These are phyloP conservation scores for Rapana venosa DNA, from an alignment of 2,888 invertebrate species.

Conservation along the genomic window DNA sequence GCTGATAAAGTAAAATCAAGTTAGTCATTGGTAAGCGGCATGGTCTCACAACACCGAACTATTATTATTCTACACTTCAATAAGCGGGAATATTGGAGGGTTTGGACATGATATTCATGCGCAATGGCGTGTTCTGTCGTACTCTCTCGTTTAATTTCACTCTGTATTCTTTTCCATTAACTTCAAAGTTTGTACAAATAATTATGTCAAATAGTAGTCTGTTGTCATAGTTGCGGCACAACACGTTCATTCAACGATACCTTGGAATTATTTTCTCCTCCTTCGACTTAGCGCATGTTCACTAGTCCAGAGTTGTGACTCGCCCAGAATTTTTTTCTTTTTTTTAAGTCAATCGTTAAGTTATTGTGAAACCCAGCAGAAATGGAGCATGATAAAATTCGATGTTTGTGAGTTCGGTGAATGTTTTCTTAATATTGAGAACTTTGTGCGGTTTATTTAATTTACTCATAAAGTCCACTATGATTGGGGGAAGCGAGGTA, in stretches of 20 bases:
- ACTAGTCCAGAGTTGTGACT: slow-evolving; percentile 69
- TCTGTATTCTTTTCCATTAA: slow-evolving; percentile 33
- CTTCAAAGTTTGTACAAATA: slow-evolving; percentile 40
- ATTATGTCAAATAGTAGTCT: slow-evolving; percentile 50
- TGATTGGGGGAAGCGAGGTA: background rate
- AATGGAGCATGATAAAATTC: background rate
- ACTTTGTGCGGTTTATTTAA: too few species aligned
- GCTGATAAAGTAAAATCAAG: slow-evolving; percentile 65
- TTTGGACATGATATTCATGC: slow-evolving; percentile 73
- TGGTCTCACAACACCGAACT: slow-evolving; percentile 77
- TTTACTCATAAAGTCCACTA: too few species aligned
- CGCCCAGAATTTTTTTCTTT: slow-evolving; percentile 75
- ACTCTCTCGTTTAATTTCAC: slow-evolving; percentile 37
- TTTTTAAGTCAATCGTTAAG: slow-evolving; percentile 75
- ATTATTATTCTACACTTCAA: slow-evolving; percentile 77
- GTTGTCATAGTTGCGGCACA: slow-evolving; percentile 62
- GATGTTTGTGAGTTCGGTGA: background rate
- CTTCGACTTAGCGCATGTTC: slow-evolving; percentile 74
- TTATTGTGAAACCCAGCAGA: slow-evolving; percentile 47
- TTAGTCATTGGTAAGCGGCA: slow-evolving; percentile 75
- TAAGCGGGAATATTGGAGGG: slow-evolving; percentile 77
- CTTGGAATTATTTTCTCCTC: slow-evolving; percentile 71
- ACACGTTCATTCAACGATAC: slow-evolving; percentile 68
- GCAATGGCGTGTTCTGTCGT: slow-evolving; percentile 60
- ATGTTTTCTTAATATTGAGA: background rate